Evolutionary conservation across 2,888 invertebrate species (phyloP).

Genomic region (Luffia ferchaultella): DNA sequence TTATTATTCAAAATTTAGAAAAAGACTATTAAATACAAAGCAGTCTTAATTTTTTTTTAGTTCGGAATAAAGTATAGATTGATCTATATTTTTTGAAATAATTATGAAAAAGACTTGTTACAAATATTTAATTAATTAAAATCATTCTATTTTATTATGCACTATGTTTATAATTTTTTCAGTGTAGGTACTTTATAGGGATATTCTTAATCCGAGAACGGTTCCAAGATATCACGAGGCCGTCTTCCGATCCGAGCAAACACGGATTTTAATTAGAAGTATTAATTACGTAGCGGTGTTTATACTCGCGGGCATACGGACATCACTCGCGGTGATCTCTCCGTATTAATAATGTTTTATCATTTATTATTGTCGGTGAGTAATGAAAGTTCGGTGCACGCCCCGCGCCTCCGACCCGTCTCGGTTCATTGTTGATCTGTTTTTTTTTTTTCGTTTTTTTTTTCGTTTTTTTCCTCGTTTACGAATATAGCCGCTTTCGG

Average conservation of each 20-base stretch:
- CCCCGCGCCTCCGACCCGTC: slow-evolving; percentile 62
- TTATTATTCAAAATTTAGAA: no score
- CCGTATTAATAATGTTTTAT: slow-evolving; percentile 65
- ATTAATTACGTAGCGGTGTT: slow-evolving; percentile 56
- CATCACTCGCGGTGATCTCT: slow-evolving; percentile 48
- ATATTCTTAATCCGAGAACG: no score
- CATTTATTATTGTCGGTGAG: slow-evolving; percentile 61
- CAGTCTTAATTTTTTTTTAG: no score
- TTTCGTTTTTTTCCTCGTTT: slow-evolving; percentile 27
- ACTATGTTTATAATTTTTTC: no score
- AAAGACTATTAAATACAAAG: no score
- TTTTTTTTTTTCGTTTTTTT: no score
- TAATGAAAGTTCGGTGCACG: slow-evolving; percentile 61
- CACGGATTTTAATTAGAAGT: slow-evolving; percentile 52
- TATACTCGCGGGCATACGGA: slow-evolving; percentile 38
- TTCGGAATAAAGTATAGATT: no score
- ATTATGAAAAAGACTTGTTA: no score
- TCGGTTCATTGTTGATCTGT: slow-evolving; percentile 25
- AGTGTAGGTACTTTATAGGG: no score
- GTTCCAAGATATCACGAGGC: not conserved
- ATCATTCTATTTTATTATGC: no score
- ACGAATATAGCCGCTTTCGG: slow-evolving; percentile 1
- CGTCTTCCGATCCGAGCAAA: slow-evolving; percentile 19
- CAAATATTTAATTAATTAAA: no score
- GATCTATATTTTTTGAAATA: no score